These are phyloP conservation scores for Portunus trituberculatus DNA, from an alignment of 1,140 invertebrate species.

Conservation along the genomic window DNA sequence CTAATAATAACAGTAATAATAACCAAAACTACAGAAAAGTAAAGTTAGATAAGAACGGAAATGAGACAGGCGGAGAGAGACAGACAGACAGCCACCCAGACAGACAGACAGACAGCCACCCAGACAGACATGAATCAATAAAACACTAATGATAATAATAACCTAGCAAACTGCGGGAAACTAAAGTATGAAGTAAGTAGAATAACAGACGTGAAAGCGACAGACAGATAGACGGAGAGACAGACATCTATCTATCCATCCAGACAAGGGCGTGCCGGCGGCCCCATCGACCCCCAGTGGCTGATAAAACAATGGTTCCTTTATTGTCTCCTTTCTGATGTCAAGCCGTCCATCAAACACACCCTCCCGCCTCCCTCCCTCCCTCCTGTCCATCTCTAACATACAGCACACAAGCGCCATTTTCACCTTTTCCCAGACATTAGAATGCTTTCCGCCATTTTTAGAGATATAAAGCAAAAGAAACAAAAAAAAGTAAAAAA, in stretches of 20 bases:
- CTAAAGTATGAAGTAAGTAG: no score
- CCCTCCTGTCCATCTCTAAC: no score
- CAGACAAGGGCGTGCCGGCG: conserved; percentile 29
- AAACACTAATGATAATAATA: no score
- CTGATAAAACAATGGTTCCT: conserved; percentile 66
- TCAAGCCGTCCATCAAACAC: conserved; percentile 27
- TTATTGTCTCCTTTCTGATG: conserved; percentile 54
- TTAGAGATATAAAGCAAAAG: neutral
- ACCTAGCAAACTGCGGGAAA: no score
- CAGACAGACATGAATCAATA: neutral
- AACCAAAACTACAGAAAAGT: no score
- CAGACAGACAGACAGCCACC: neutral
- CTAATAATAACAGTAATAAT: no score
- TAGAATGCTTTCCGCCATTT: neutral
- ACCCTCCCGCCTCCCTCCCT: neutral
- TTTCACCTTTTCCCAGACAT: neutral
- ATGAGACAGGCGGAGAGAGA: neutral
- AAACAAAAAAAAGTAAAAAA: conserved; percentile 45
- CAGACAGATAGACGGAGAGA: neutral
- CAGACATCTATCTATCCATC: neutral
- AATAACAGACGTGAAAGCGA: neutral
- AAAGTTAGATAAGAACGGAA: no score
- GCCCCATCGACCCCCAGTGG: conserved; percentile 65
- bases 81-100: neutral
- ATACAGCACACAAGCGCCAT: neutral